A percentile compares a stretch with the other conserved stretches of the same genome.
These are phyloP conservation scores for Peromyscus melanophrys DNA, from an alignment of 2,797 vertebrate species.

Conservation along the genomic window DNA sequence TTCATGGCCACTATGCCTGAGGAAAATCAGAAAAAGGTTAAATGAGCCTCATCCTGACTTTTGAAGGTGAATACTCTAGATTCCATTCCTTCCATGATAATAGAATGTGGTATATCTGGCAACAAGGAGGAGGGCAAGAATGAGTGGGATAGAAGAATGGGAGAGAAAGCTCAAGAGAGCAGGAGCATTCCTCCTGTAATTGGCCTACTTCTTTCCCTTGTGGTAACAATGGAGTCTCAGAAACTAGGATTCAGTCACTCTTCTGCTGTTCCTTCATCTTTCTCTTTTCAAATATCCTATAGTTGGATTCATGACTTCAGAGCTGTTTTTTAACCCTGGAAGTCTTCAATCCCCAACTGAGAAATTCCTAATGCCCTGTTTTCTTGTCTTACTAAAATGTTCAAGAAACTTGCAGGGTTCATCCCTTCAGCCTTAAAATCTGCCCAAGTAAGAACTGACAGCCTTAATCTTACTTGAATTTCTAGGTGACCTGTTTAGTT, in stretches of 20 bases:
- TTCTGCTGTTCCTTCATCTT: conserved; percentile 66
- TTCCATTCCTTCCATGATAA: conserved; percentile 38
- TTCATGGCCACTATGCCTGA: not conserved
- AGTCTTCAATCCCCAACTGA: conserved; percentile 49
- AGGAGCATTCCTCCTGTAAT: conserved; percentile 45
- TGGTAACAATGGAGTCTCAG: conserved; percentile 56
- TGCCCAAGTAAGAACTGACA: conserved; percentile 36
- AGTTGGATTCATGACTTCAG: conserved; percentile 61
- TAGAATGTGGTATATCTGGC: conserved; percentile 40
- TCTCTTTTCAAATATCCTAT: conserved; percentile 38
- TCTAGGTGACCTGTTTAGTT: conserved; percentile 33
- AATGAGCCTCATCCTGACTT: not conserved
- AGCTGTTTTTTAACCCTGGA: conserved; percentile 55
- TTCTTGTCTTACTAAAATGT: conserved; percentile 61
- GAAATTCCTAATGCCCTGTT: conserved; percentile 43
- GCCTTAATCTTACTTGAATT: conserved; percentile 58
- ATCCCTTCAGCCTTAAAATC: conserved; percentile 25
- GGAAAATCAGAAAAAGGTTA: conserved; percentile 39
- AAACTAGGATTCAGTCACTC: conserved; percentile 56
- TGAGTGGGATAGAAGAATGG: conserved; percentile 44
- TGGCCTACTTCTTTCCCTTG: conserved; percentile 56
- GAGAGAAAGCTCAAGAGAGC: conserved; percentile 44
- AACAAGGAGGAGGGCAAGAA: not conserved
- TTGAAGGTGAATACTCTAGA: conserved; percentile 26
- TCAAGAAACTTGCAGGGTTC: conserved; percentile 24